Percentiles rank a stretch among this genome's conserved stretches.
Evolutionary conservation across 2,888 invertebrate species (phyloP).

Genomic region (Agrotis clavis): DNA sequence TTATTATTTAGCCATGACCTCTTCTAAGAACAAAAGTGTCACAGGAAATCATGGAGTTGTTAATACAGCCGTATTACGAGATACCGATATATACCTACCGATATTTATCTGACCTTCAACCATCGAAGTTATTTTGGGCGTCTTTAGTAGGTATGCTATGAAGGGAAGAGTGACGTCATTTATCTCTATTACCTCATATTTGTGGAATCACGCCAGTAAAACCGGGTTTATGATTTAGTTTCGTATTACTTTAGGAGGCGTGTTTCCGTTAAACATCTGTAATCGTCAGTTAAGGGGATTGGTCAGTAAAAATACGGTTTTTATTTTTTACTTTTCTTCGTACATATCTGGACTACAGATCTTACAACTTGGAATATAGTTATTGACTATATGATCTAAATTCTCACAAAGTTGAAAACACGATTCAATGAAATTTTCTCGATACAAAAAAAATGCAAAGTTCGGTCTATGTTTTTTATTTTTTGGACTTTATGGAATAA

Average conservation of each 20-base stretch:
- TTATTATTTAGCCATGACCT: no score
- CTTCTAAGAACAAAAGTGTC: no score
- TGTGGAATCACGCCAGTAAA: constrained; percentile 60
- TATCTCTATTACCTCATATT: constrained; percentile 43
- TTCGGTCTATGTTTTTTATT: no score
- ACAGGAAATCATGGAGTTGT: constrained; percentile 3
- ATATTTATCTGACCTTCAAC: constrained; percentile 25
- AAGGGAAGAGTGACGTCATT: constrained; percentile 45
- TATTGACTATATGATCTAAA: no score
- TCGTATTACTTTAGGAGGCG: constrained; percentile 13
- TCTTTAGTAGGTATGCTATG: neutral
- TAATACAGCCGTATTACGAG: constrained; percentile 5
- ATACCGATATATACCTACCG: neutral
- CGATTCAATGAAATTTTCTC: no score
- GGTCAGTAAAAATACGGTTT: no score
- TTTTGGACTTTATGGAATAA: no score
- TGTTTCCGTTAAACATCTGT: constrained; percentile 15
- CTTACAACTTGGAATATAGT: no score
- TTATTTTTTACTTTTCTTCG: no score
- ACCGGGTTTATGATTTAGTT: constrained; percentile 43
- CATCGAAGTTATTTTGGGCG: constrained; percentile 31
- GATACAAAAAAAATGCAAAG: no score
- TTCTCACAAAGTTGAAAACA: no score
- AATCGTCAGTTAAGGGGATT: neutral
- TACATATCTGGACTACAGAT: no score